phyloP scores from a whole-genome alignment of 2,888 invertebrate species.

The Hartigia nigra region DNA sequence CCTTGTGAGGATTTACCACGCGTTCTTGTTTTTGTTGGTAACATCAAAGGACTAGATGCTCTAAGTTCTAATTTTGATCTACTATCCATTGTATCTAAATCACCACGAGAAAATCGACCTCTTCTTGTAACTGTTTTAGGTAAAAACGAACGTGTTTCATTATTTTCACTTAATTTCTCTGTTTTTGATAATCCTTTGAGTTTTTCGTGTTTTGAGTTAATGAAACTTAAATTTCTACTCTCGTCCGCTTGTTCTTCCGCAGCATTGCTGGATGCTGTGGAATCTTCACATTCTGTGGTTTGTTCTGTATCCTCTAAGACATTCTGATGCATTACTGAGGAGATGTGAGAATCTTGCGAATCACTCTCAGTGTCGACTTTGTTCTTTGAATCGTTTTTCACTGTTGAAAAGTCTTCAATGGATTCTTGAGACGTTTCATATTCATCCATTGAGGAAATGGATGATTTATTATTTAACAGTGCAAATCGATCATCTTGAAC shows the following conservation, averaged over 20 bases:
- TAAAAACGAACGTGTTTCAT: not conserved
- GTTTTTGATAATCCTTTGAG: not conserved
- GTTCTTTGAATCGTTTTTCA: not conserved
- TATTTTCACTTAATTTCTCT: not conserved
- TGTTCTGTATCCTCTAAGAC: not conserved
- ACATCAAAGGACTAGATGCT: not conserved
- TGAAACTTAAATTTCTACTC: not conserved
- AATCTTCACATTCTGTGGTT: not conserved
- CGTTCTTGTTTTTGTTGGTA: not conserved
- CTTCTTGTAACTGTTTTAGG: not conserved
- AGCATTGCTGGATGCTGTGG: not conserved
- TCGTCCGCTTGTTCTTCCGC: not conserved
- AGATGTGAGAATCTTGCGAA: not conserved
- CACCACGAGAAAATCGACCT: not conserved
- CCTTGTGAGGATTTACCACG: not conserved
- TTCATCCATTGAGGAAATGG: not conserved
- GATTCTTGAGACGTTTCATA: not conserved
- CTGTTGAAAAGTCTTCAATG: not conserved
- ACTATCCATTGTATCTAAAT: not conserved
- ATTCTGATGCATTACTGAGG: not conserved
- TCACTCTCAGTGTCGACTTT: not conserved
- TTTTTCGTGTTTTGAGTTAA: not conserved
- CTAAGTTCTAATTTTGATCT: not conserved
- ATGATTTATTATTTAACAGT: not conserved
- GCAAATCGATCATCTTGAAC: not conserved